Evolutionary conservation across 2,113 vertebrate genomes (phyloP).

Genomic region (Vulpes ferrilata): DNA sequence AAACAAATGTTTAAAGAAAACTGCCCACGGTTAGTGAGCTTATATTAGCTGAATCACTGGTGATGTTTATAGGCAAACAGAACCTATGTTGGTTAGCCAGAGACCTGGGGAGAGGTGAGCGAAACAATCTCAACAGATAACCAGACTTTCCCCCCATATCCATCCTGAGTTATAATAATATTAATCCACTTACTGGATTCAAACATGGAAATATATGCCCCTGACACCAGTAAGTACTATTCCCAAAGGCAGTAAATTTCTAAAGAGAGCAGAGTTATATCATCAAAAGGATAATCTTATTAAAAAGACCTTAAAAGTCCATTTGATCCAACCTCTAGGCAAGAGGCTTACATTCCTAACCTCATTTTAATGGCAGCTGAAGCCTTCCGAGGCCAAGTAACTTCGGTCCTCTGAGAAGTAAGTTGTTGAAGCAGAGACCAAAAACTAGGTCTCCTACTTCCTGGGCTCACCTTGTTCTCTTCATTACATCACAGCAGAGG

Average conservation of each 20-base stretch:
- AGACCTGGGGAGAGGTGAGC: neutral
- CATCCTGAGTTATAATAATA: neutral
- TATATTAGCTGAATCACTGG: neutral
- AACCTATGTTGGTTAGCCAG: slow-evolving; percentile 1
- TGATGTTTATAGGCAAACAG: neutral
- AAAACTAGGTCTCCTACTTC: slow-evolving; percentile 42
- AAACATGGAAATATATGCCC: neutral
- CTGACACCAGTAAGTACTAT: neutral
- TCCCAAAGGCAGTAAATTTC: slow-evolving; percentile 23
- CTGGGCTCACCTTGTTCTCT: slow-evolving; percentile 2
- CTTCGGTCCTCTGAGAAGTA: slow-evolving; percentile 32
- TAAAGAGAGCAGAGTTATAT: neutral
- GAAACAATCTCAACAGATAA: neutral
- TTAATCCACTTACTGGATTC: neutral
- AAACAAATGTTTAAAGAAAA: slow-evolving; percentile 40
- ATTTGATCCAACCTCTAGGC: slow-evolving; percentile 13
- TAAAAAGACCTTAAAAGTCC: slow-evolving; percentile 16
- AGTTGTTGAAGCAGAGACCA: slow-evolving; percentile 1
- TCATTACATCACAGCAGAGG: neutral
- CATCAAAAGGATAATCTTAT: neutral
- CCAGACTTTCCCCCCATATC: neutral
- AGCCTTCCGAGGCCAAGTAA: neutral
- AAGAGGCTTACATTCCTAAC: slow-evolving; percentile 37
- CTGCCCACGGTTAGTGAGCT: neutral
- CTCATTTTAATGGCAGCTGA: slow-evolving; percentile 54